A percentile compares a stretch with the other conserved stretches of the same genome.
phyloP scores from a whole-genome alignment of 2,888 invertebrate genomes.

The Mythimna albipuncta region DNA sequence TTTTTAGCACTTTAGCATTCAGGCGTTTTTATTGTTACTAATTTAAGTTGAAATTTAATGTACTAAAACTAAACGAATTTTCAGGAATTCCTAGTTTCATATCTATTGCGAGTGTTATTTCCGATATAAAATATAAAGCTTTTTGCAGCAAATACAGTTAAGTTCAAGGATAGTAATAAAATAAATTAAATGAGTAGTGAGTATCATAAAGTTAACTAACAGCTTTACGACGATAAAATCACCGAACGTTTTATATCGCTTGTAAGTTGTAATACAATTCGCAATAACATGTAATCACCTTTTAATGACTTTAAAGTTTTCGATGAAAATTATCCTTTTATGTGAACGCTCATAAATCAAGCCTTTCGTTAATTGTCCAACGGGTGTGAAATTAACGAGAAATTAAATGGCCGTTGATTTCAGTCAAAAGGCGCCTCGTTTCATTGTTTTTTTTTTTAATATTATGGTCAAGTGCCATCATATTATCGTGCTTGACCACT shows the following conservation, averaged over 20 bases:
- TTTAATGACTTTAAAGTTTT: slow-evolving; percentile 72
- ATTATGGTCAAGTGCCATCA: no score
- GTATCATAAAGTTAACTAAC: slow-evolving; percentile 26
- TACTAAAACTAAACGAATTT: neutral
- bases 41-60: neutral
- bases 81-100: no score
- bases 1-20: neutral
- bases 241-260: slow-evolving; percentile 29
- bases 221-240: slow-evolving; percentile 38
- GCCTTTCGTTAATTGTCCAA: slow-evolving; percentile 47
- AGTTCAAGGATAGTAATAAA: slow-evolving; percentile 13
- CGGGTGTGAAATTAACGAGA: slow-evolving; percentile 50
- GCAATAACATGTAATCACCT: slow-evolving; percentile 64
- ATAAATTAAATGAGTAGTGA: slow-evolving; percentile 10
- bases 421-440: slow-evolving; percentile 42
- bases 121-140: neutral
- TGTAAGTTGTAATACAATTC: slow-evolving; percentile 33
- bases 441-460: no score
- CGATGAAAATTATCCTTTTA: slow-evolving; percentile 70
- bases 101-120: neutral
- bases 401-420: slow-evolving; percentile 49
- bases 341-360: slow-evolving; percentile 66
- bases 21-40: neutral
- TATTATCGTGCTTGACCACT: no score
- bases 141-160: neutral